phyloP scores from a whole-genome alignment of 2,113 vertebrate species.

The Mirza zaza region DNA sequence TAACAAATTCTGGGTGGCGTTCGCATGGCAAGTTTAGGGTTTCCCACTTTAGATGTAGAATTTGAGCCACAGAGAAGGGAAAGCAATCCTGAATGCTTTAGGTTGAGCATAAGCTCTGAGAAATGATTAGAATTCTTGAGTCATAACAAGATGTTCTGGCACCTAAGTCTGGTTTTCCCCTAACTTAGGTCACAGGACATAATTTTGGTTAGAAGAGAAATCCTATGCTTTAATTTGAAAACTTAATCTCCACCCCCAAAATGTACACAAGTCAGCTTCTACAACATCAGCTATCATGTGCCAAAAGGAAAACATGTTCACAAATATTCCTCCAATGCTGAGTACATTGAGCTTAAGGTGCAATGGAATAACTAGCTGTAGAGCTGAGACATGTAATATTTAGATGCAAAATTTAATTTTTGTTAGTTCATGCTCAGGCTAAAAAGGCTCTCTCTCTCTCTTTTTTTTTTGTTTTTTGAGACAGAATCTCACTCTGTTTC shows the following conservation, averaged over 20 bases:
- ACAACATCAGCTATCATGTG: not conserved
- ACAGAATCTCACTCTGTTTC: too few species aligned
- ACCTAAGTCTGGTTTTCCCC: slow-evolving; percentile 58
- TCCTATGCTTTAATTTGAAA: slow-evolving; percentile 20
- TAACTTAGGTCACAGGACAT: slow-evolving; percentile 46
- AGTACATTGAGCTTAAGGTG: not conserved
- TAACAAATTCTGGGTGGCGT: not conserved
- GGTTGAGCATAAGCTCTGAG: not conserved
- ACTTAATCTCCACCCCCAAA: not conserved
- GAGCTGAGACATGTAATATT: not conserved
- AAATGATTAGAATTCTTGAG: slow-evolving; percentile 46
- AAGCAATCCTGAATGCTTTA: not conserved
- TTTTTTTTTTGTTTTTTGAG: too few species aligned
- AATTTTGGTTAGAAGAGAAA: slow-evolving; percentile 4
- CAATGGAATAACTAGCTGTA: not conserved
- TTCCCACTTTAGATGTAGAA: not conserved
- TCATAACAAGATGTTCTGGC: not conserved
- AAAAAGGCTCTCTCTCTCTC: not conserved
- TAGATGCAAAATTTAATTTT: not conserved
- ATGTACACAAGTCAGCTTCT: not conserved
- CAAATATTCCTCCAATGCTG: not conserved
- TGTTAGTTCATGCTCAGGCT: not conserved
- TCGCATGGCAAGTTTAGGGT: not conserved
- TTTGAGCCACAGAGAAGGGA: not conserved
- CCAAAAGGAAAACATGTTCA: not conserved